Conservation (phyloP, 2,113 vertebrate species). For the Ciconia maguari region DNA sequence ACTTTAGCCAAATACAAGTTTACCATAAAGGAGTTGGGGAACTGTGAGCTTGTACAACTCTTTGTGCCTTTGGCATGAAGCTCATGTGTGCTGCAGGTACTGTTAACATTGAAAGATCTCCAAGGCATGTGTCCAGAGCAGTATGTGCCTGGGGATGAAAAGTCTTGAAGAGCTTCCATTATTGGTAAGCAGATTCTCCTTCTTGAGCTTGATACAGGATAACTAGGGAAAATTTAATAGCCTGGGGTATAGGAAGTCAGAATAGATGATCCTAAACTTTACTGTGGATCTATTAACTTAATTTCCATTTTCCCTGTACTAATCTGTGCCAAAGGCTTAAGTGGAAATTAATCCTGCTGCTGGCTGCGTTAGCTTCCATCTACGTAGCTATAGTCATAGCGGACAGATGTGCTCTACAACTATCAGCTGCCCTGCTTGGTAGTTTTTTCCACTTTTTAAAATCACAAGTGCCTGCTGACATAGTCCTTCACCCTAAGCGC, state of each 20-base stretch:
- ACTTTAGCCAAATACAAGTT: neutral
- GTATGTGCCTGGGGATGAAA: neutral
- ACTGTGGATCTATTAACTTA: neutral
- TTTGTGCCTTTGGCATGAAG: neutral
- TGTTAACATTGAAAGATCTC: neutral
- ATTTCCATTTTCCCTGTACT: slow-evolving; percentile 2
- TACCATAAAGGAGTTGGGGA: neutral
- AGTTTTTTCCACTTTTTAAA: slow-evolving; percentile 5
- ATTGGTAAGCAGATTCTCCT: neutral
- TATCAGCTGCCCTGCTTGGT: neutral
- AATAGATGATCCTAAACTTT: neutral
- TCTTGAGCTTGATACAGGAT: neutral
- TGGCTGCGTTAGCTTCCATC: neutral
- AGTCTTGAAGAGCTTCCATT: neutral
- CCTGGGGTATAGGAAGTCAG: neutral
- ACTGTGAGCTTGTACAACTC: neutral
- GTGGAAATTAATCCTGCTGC: slow-evolving; percentile 1
- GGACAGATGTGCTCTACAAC: neutral
- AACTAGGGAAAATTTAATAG: neutral
- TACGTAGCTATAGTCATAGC: neutral
- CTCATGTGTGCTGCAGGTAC: neutral
- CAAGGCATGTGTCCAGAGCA: neutral
- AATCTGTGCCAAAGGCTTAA: neutral
- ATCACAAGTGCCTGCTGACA: neutral
- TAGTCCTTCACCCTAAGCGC: neutral